Percentiles rank a stretch among this genome's conserved stretches.
Conservation (phyloP, 92 coral and sea anemone genomes). For the Muricea muricata region DNA sequence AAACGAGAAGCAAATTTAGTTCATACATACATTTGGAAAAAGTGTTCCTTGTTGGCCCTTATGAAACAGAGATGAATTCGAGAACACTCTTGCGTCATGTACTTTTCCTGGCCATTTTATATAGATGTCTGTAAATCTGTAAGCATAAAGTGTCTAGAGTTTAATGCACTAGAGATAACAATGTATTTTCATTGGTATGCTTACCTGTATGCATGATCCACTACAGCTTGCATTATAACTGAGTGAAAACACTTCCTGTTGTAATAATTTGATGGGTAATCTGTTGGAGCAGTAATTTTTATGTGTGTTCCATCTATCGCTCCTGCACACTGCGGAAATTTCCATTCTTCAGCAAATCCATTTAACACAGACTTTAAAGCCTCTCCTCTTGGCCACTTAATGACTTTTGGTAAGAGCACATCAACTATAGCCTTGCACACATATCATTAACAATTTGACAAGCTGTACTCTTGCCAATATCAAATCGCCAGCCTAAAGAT, state of each 20-base stretch:
- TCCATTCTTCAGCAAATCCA: conserved; percentile 23
- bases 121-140: conserved; percentile 35
- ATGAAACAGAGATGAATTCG: conserved; percentile 25
- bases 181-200: neutral
- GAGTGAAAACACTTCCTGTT: conserved; percentile 48
- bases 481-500: too few relatives aligned
- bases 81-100: too few relatives aligned
- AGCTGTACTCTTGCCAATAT: conserved; percentile 53
- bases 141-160: neutral
- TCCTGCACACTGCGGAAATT: conserved; percentile 32
- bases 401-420: conserved; percentile 2
- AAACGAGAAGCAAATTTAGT: too few relatives aligned
- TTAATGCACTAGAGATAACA: neutral
- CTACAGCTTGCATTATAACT: too few relatives aligned
- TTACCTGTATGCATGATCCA: neutral
- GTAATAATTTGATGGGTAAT: too few relatives aligned
- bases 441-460: conserved; percentile 37
- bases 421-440: conserved; percentile 41
- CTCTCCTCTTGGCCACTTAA: conserved; percentile 16
- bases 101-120: too few relatives aligned
- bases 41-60: conserved; percentile 30
- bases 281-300: conserved; percentile 36
- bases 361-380: conserved; percentile 7
- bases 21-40: too few relatives aligned
- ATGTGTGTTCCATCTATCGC: conserved; percentile 47